phyloP scores from a whole-genome alignment of 2,113 vertebrate genomes.

The Mionectes macconnelli region DNA sequence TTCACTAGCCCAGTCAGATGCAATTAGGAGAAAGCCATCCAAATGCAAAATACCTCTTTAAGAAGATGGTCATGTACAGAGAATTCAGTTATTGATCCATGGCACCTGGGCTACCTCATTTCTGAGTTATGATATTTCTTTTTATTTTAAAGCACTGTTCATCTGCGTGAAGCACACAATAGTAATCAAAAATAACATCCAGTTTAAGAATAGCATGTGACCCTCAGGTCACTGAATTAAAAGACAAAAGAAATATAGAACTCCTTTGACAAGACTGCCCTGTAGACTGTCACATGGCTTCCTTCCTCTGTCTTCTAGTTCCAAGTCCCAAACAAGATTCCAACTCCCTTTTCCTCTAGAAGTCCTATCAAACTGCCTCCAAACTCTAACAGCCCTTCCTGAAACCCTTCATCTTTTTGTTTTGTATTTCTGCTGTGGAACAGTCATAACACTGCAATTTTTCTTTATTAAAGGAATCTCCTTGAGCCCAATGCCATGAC shows the following conservation, averaged over 20 bases:
- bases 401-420: not conserved
- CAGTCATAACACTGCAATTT: not conserved
- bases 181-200: not conserved
- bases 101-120: not conserved
- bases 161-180: not conserved
- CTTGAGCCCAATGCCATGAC: not conserved
- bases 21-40: not conserved
- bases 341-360: not conserved
- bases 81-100: not conserved
- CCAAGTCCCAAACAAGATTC: not conserved
- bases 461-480: not conserved
- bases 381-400: not conserved
- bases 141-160: not conserved
- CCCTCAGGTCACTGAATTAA: fast-evolving
- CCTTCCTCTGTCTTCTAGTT: not conserved
- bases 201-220: not conserved
- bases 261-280: not conserved
- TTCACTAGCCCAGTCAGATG: not conserved
- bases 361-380: not conserved
- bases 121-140: not conserved
- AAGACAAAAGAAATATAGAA: not conserved
- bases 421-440: not conserved
- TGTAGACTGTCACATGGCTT: not conserved
- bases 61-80: not conserved
- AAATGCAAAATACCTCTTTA: not conserved